Conservation (phyloP, 2,888 invertebrate species). For the Drosophila atroscutellata region DNA sequence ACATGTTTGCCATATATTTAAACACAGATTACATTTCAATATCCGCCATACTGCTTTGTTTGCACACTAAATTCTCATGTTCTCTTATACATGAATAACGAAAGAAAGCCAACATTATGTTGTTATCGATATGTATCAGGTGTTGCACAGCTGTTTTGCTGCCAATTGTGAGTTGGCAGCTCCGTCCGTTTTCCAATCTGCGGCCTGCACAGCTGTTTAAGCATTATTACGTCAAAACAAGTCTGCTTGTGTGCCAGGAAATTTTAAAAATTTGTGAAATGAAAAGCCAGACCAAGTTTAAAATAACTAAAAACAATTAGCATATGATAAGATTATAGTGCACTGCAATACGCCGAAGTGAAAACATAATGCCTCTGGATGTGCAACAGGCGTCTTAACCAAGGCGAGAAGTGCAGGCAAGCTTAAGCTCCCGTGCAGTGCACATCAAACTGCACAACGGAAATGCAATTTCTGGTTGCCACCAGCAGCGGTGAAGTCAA, state of each 20-base stretch:
- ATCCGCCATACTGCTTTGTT: neutral
- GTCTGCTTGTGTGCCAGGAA: constrained; percentile 44
- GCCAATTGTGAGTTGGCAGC: constrained; percentile 26
- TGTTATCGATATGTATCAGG: constrained; percentile 12
- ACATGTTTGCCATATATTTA: neutral
- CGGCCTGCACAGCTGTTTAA: constrained; percentile 60
- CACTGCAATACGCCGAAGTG: neutral
- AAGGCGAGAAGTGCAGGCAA: constrained; percentile 9
- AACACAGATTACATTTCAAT: neutral
- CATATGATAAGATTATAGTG: neutral
- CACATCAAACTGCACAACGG: constrained; percentile 46
- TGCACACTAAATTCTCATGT: neutral
- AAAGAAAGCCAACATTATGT: neutral
- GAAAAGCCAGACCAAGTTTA: constrained; percentile 16
- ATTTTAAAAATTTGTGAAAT: constrained; percentile 38
- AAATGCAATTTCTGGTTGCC: constrained; percentile 29
- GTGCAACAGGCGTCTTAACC: constrained; percentile 40
- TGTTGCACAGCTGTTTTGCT: constrained; percentile 8
- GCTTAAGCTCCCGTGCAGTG: constrained; percentile 12
- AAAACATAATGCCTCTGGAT: constrained; percentile 10
- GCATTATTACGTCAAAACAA: constrained; percentile 73
- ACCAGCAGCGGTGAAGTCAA: constrained; percentile 32
- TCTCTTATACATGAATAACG: neutral
- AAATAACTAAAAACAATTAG: neutral
- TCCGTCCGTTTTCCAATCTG: constrained; percentile 15